Evolutionary conservation across 2,113 vertebrate genomes (phyloP).

Genomic region (Tragelaphus strepsiceros): DNA sequence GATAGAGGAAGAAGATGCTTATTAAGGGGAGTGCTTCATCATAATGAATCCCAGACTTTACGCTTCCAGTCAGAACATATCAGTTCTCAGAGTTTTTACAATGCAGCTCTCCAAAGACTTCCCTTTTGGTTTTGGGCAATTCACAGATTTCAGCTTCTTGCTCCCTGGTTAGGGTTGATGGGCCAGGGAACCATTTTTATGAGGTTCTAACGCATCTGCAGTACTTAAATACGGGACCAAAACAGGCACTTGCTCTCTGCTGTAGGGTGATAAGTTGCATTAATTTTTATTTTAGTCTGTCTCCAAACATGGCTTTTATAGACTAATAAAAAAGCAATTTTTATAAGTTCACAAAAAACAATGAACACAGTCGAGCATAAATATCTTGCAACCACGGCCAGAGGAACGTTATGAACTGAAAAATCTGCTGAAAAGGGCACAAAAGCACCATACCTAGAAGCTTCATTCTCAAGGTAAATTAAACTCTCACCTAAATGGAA

Average conservation of each 20-base stretch:
- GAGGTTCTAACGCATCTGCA: constrained; percentile 48
- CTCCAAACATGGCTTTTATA: constrained; percentile 72
- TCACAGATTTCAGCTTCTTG: constrained; percentile 51
- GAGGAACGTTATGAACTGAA: constrained; percentile 43
- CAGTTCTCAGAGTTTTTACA: constrained; percentile 6
- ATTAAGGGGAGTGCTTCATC: constrained; percentile 18
- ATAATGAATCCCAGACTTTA: neutral
- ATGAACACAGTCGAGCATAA: constrained; percentile 49
- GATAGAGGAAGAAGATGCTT: neutral
- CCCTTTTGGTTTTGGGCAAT: neutral
- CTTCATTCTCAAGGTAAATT: constrained; percentile 30
- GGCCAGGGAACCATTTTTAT: constrained; percentile 65
- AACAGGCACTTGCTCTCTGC: constrained; percentile 48
- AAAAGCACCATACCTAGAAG: neutral
- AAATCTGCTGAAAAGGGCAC: constrained; percentile 54
- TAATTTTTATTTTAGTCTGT: constrained; percentile 75
- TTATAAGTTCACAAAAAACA: constrained; percentile 71
- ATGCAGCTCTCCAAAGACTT: constrained; percentile 25
- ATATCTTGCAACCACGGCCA: constrained; percentile 53
- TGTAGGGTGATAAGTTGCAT: constrained; percentile 67
- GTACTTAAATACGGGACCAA: constrained; percentile 64
- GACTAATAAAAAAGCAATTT: constrained; percentile 69
- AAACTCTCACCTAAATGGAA: neutral
- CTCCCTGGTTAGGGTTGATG: constrained; percentile 52
- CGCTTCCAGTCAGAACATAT: neutral